These are phyloP conservation scores for Psylliodes chrysocephalus DNA, from an alignment of 2,888 invertebrate species.

Conservation along the genomic window DNA sequence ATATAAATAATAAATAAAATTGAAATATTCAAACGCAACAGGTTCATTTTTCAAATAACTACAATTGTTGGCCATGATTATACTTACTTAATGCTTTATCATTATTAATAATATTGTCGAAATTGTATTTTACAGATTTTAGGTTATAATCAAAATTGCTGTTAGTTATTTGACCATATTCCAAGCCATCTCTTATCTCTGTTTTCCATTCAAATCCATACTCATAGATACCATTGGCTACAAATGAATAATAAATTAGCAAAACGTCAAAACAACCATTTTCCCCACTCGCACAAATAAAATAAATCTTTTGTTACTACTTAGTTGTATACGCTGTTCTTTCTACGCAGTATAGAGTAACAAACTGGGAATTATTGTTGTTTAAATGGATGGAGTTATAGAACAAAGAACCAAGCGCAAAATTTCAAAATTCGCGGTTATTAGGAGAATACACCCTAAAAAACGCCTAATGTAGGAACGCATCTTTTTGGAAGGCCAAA, in stretches of 20 bases:
- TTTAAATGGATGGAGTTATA: too few relatives aligned
- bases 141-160: constrained; percentile 31
- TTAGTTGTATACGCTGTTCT: too few relatives aligned
- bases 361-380: too few relatives aligned
- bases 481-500: too few relatives aligned
- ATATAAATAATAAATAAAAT: constrained; percentile 30
- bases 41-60: not conserved
- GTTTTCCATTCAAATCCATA: constrained; percentile 27
- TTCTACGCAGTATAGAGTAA: too few relatives aligned
- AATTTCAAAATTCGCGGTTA: too few relatives aligned
- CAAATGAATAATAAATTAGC: constrained; percentile 6
- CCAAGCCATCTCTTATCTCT: constrained; percentile 16
- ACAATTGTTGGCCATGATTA: not conserved
- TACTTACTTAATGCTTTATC: constrained; percentile 44
- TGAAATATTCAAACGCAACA: not conserved
- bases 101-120: constrained; percentile 48
- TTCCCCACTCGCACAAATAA: too few relatives aligned
- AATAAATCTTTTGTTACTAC: too few relatives aligned
- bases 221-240: constrained; percentile 28
- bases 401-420: too few relatives aligned
- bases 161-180: constrained; percentile 15
- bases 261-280: too few relatives aligned
- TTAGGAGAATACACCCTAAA: too few relatives aligned
- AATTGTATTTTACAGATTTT: constrained; percentile 34
- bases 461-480: too few relatives aligned